Conservation (phyloP, 1,140 invertebrate genomes). For the Asobara japonica region DNA sequence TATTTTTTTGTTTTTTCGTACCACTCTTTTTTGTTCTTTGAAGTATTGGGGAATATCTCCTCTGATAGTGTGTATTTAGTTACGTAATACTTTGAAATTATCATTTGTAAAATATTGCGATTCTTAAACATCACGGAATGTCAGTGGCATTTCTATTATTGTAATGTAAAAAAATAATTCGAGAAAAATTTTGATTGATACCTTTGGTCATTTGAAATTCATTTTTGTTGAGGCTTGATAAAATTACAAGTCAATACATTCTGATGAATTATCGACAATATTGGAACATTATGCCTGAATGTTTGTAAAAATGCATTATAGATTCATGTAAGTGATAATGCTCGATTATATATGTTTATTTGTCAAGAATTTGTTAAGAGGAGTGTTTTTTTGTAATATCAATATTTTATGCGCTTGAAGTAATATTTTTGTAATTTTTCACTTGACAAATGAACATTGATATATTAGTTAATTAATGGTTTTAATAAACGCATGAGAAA, state of each 20-base stretch:
- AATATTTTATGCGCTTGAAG: background rate
- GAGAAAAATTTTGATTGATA: background rate
- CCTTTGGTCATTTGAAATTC: background rate
- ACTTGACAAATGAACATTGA: slow-evolving; percentile 5
- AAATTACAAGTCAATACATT: background rate
- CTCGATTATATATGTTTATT: background rate
- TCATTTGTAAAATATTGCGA: too few species aligned
- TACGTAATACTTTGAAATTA: too few species aligned
- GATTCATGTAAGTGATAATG: slow-evolving; percentile 9
- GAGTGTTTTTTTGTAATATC: background rate
- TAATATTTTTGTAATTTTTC: background rate
- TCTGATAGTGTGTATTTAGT: too few species aligned
- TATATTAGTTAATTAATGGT: background rate
- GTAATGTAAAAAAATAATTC: too few species aligned
- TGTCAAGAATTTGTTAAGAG: slow-evolving; percentile 1
- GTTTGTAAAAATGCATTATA: background rate
- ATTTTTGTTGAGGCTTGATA: background rate
- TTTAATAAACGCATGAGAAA: background rate
- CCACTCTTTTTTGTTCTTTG: too few species aligned
- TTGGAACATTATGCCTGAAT: background rate
- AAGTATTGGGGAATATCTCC: too few species aligned
- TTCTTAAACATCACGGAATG: too few species aligned
- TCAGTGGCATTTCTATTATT: too few species aligned
- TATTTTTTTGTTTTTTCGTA: too few species aligned
- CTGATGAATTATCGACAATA: background rate